Conservation (phyloP, 2,888 invertebrate species). For the Iphiclides podalirius region DNA sequence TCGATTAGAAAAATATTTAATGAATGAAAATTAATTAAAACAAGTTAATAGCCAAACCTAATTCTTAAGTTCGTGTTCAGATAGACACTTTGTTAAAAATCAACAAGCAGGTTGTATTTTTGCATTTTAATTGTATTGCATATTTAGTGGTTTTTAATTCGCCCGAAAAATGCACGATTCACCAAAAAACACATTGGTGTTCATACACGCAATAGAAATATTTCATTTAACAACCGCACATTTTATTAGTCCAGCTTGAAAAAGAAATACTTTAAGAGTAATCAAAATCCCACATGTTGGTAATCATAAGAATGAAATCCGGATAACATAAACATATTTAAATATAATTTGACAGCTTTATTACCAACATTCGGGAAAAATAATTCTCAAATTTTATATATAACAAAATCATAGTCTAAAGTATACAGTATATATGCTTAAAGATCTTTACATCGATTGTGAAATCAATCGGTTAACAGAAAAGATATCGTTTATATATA, state of each 20-base stretch:
- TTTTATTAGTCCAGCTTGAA: constrained; percentile 18
- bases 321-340: not conserved
- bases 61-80: too few species aligned
- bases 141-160: too few species aligned
- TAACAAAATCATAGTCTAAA: not conserved
- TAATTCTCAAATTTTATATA: constrained; percentile 7
- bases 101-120: too few species aligned
- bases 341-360: constrained; percentile 11
- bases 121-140: too few species aligned
- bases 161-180: too few species aligned
- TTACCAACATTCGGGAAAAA: constrained; percentile 4
- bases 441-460: too few species aligned
- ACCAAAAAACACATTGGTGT: constrained; percentile 10
- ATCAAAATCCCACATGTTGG: not conserved
- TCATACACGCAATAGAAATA: constrained; percentile 14
- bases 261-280: constrained; percentile 9
- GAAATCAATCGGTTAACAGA: not conserved
- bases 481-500: constrained; percentile 10
- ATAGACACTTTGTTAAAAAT: too few species aligned
- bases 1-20: too few species aligned
- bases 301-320: not conserved
- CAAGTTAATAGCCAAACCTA: too few species aligned
- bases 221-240: constrained; percentile 18
- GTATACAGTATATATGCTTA: too few species aligned
- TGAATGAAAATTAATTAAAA: too few species aligned